phyloP scores from a whole-genome alignment of 2,797 vertebrate genomes.

The Philypnodon macrostomus region DNA sequence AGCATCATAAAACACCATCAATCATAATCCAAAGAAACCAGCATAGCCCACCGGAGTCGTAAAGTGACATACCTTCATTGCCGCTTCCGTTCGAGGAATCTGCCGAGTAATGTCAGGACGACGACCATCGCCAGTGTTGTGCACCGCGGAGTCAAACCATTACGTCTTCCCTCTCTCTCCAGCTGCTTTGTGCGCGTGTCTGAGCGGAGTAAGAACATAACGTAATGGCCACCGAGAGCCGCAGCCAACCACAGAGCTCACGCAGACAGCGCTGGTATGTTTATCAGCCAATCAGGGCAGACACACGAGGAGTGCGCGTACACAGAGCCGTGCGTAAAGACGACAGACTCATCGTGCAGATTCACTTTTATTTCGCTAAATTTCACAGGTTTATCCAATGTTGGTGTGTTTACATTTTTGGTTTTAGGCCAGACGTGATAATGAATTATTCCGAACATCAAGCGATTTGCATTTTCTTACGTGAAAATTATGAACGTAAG shows the following conservation, averaged over 20 bases:
- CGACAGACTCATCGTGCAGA: constrained; percentile 43
- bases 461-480: not conserved
- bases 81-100: constrained; percentile 69
- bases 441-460: too few relatives aligned
- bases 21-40: not conserved
- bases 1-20: constrained; percentile 23
- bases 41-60: not conserved
- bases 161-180: constrained; percentile 78
- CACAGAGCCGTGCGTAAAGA: constrained; percentile 41
- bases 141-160: constrained; percentile 75
- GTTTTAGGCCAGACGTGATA: not conserved
- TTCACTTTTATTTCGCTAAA: constrained; percentile 6
- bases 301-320: constrained; percentile 53
- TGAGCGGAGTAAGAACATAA: constrained; percentile 68
- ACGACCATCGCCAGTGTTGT: constrained; percentile 70
- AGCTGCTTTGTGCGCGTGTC: constrained; percentile 54
- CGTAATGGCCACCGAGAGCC: constrained; percentile 65
- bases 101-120: constrained; percentile 66
- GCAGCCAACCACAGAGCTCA: constrained; percentile 63
- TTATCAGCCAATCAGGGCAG: constrained; percentile 68
- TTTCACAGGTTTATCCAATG: not conserved
- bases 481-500: not conserved
- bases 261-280: constrained; percentile 55
- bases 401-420: not conserved
- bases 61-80: constrained; percentile 76